Evolutionary conservation across 2,888 invertebrate species (phyloP).

Genomic region (Oeneis ivallda): DNA sequence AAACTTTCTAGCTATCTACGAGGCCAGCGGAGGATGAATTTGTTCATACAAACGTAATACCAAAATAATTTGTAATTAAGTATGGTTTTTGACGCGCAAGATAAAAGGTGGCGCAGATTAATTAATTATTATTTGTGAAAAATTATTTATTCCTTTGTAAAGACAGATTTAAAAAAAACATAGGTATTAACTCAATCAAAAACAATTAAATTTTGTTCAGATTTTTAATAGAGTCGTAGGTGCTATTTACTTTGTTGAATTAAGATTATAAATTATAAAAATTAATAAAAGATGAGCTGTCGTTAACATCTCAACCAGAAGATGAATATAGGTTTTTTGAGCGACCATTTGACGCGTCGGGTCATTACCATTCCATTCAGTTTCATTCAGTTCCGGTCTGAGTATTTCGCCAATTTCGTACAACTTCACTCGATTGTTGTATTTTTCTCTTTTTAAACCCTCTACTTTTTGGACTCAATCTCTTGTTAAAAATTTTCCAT

Average conservation of each 20-base stretch:
- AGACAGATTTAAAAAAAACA: no score
- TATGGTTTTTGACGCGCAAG: no score
- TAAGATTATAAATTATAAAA: neutral
- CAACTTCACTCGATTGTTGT: neutral
- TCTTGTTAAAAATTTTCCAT: constrained; percentile 11
- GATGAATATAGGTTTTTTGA: constrained; percentile 41
- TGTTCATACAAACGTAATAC: no score
- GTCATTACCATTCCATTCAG: constrained; percentile 44
- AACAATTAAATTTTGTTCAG: no score
- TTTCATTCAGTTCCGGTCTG: constrained; percentile 31
- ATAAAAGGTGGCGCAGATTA: no score
- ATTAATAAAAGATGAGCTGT: neutral
- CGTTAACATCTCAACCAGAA: constrained; percentile 19
- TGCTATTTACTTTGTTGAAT: neutral
- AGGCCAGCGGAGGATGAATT: no score
- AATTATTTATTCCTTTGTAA: no score
- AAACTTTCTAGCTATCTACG: no score
- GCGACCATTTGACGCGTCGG: constrained; percentile 47
- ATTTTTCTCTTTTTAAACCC: constrained; percentile 1
- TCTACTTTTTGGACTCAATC: constrained; percentile 9
- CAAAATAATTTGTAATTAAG: no score
- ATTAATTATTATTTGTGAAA: no score
- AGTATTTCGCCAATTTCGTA: constrained; percentile 30
- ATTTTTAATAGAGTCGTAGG: no score
- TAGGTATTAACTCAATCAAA: no score